Percentiles rank a stretch among this genome's conserved stretches.
These are phyloP conservation scores for Phymastichus coffea DNA, from an alignment of 1,140 invertebrate genomes.

Conservation along the genomic window DNA sequence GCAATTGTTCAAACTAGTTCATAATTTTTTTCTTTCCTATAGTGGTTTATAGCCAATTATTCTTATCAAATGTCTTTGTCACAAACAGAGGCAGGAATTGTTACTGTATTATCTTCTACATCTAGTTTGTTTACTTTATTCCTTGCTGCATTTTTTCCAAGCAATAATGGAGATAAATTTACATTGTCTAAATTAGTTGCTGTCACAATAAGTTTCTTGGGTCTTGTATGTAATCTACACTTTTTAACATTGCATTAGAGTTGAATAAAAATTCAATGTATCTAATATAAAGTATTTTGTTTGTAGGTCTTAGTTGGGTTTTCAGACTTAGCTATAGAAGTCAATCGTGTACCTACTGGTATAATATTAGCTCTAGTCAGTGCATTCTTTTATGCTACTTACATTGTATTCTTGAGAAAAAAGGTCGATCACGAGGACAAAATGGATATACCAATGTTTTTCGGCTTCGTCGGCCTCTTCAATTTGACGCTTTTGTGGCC, in stretches of 20 bases:
- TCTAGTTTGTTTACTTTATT: slow-evolving; percentile 83
- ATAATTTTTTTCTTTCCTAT: slow-evolving; percentile 50
- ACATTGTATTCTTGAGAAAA: slow-evolving; percentile 78
- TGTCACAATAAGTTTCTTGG: slow-evolving; percentile 75
- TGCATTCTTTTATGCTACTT: slow-evolving; percentile 81
- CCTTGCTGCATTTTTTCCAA: slow-evolving; percentile 78
- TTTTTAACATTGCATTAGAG: background rate
- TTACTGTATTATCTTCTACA: slow-evolving; percentile 79
- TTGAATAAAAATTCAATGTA: too few species aligned
- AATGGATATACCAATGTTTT: slow-evolving; percentile 88
- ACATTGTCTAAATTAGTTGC: slow-evolving; percentile 80
- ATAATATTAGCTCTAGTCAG: slow-evolving; percentile 76
- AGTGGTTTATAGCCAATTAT: slow-evolving; percentile 85
- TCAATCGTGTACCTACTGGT: slow-evolving; percentile 65
- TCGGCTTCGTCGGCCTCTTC: slow-evolving; percentile 88
- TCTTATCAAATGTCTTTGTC: slow-evolving; percentile 77
- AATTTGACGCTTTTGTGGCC: slow-evolving; percentile 83
- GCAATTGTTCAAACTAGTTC: too few species aligned
- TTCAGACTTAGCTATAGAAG: slow-evolving; percentile 64
- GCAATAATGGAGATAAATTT: slow-evolving; percentile 73
- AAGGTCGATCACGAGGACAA: slow-evolving; percentile 85
- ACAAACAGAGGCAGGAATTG: slow-evolving; percentile 72
- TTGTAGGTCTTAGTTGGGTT: slow-evolving; percentile 68
- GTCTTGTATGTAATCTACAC: slow-evolving; percentile 72
- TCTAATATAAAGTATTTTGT: background rate